Conservation (phyloP, 2,113 vertebrate species). For the Noctilio leporinus region DNA sequence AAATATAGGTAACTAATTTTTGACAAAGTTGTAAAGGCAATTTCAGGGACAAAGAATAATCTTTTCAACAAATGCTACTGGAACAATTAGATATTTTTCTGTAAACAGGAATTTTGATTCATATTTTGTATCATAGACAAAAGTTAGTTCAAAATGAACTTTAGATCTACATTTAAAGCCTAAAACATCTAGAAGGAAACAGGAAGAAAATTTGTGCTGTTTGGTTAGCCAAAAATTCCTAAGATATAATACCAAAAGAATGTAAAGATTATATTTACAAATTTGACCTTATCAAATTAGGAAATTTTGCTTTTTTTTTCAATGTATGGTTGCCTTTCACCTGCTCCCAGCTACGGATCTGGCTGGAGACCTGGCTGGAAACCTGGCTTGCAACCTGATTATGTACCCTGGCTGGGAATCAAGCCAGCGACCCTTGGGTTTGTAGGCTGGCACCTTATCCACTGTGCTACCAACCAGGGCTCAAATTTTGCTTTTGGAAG, state of each 20-base stretch:
- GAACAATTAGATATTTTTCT: neutral
- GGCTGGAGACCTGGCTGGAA: too few relatives aligned
- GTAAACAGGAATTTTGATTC: neutral
- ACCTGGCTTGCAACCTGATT: too few relatives aligned
- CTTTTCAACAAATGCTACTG: neutral
- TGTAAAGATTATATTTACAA: neutral
- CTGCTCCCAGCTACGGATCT: too few relatives aligned
- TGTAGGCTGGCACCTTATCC: too few relatives aligned
- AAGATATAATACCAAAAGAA: neutral
- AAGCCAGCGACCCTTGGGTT: too few relatives aligned
- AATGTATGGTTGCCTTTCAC: too few relatives aligned
- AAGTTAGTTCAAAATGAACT: neutral
- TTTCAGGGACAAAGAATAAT: neutral
- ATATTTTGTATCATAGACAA: neutral
- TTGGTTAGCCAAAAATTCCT: neutral
- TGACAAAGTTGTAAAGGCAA: neutral
- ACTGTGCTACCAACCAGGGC: too few relatives aligned
- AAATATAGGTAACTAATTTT: neutral
- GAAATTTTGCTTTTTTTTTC: neutral
- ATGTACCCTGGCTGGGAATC: too few relatives aligned
- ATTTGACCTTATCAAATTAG: neutral
- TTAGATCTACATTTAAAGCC: neutral
- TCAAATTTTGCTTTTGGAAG: neutral
- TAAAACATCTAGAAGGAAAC: neutral
- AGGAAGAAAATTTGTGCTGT: neutral